A percentile compares a stretch with the other conserved stretches of the same genome.
These are phyloP conservation scores for Tragelaphus buxtoni DNA, from an alignment of 2,113 vertebrate genomes.

Conservation along the genomic window DNA sequence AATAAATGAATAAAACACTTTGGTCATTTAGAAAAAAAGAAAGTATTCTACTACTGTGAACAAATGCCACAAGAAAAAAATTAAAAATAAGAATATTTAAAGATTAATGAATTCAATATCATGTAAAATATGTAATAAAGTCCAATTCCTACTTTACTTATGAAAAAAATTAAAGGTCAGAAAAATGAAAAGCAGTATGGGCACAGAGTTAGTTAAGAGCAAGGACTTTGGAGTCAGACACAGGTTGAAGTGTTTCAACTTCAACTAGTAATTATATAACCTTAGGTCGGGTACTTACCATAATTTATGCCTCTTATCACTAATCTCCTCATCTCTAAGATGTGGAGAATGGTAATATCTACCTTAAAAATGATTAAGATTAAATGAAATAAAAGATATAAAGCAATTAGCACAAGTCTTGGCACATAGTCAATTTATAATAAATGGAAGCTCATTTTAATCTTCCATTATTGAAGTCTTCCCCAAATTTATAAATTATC, in stretches of 20 bases:
- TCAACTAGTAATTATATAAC: background rate
- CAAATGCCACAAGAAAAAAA: background rate
- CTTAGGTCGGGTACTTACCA: background rate
- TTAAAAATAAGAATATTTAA: background rate
- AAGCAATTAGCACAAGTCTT: constrained; percentile 16
- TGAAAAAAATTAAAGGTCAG: background rate
- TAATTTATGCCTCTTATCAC: background rate
- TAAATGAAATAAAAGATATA: background rate
- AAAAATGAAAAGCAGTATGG: background rate
- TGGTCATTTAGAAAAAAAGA: background rate
- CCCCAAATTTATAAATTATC: background rate
- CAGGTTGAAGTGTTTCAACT: background rate
- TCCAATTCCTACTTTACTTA: background rate
- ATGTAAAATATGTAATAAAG: background rate
- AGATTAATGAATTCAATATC: background rate
- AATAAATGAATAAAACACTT: too few relatives aligned
- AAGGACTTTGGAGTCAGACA: background rate
- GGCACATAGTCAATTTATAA: background rate
- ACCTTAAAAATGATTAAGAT: background rate
- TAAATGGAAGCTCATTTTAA: background rate
- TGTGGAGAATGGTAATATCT: background rate
- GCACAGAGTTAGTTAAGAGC: background rate
- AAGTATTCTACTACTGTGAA: background rate
- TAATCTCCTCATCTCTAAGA: constrained; percentile 4
- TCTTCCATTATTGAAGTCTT: constrained; percentile 6